Base-by-base conservation (phyloP, 2,113 vertebrate genomes). In the Kryptolebias marmoratus region DNA sequence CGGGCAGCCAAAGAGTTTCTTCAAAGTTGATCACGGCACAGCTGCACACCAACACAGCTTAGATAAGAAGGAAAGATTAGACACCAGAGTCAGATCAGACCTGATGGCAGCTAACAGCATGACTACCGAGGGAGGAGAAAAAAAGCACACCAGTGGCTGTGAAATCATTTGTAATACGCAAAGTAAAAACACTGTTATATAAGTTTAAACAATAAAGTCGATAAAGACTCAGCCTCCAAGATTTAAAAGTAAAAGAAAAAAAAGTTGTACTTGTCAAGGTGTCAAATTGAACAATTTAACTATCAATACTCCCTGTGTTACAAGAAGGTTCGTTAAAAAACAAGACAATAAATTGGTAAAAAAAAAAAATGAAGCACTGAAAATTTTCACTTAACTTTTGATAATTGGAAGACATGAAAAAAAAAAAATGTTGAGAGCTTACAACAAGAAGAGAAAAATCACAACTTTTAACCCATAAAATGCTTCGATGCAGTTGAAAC, bases 1-100 rank as follows among this genome's bases (percentile, higher is more conserved):
- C 45, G 60, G 31, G 47, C 50, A 12, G 56, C 60, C 31, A 22
- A 62, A 16, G 67, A 75, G 64, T 36, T 81, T 63, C 67, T 83
- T 71, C 54, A 82, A 56, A 76, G 62, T 64, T 66, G 58, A 65
- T 64, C 1, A 7, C 14, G 28, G 50, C 18, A 13, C 73, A 63
- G 75, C 57, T 55, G 72, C 55, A 66, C 1, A 30, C 53, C 48
- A 14, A 67, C 50, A 63, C 30, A 59, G 75, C 60, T 77, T 68
- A 59, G 70, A 49, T 27, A 9, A 75, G 50, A 66, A 32, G 1
- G 45, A 36, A 48, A 59, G 50, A 70, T 63, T 62, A 66, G 77
- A 81, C 45, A 18, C 10, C 4, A 18, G 36, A 58, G 67, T 53
- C 0, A 9, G 68, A 59, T 71, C 47, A 49, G 50, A 65, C 36